These are phyloP conservation scores for Drosophila merina DNA, from an alignment of 2,888 invertebrate species.

Conservation along the genomic window DNA sequence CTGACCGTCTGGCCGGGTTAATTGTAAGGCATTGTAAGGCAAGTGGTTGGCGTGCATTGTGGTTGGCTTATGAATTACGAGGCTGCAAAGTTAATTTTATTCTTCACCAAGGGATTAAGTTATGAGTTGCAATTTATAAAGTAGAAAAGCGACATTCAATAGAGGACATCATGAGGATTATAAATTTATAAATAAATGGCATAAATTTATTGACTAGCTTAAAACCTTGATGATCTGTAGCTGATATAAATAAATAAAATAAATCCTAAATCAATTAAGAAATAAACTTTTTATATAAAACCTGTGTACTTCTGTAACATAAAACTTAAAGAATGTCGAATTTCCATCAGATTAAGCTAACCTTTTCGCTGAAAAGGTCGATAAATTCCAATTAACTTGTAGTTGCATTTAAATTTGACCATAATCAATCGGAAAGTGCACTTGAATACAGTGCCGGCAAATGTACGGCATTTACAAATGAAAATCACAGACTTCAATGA, in stretches of 20 bases:
- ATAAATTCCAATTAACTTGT: neutral
- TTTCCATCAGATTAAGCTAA: neutral
- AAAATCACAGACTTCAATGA: constrained; percentile 29
- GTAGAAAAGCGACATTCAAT: neutral
- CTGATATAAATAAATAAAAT: too few relatives aligned
- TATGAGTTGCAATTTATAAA: constrained; percentile 1
- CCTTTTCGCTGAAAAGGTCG: neutral
- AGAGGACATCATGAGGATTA: neutral
- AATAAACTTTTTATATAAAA: neutral
- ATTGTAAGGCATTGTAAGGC: constrained; percentile 39
- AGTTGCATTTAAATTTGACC: constrained; percentile 16
- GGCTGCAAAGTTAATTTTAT: constrained; percentile 39
- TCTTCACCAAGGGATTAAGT: constrained; percentile 4
- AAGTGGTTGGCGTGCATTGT: constrained; percentile 35
- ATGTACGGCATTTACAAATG: constrained; percentile 1
- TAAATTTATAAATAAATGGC: too few relatives aligned
- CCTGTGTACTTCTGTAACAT: neutral
- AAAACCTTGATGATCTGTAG: too few relatives aligned
- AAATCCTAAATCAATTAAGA: too few relatives aligned
- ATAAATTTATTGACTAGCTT: too few relatives aligned
- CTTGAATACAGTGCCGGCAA: constrained; percentile 18
- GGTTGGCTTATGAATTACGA: constrained; percentile 44
- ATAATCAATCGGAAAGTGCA: constrained; percentile 12
- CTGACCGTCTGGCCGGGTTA: constrained; percentile 43
- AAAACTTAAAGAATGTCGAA: neutral